Conservation (phyloP, 2,888 invertebrate species). For the Spilarctia lutea region DNA sequence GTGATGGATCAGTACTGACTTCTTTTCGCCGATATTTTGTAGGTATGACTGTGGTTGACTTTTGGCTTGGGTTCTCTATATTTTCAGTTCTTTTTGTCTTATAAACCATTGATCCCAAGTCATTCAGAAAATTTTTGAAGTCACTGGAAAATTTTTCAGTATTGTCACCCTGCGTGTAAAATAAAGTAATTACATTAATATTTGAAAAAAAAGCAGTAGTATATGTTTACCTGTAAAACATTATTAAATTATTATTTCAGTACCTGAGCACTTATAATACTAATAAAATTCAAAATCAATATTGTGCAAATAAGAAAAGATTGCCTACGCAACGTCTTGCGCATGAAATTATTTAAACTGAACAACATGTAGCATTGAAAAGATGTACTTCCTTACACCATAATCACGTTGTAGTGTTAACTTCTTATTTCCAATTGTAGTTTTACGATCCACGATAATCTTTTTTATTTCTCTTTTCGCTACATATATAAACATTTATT, state of each 20-base stretch:
- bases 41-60: conserved; percentile 19
- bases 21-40: conserved; percentile 36
- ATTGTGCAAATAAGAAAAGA: conserved; percentile 45
- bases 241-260: neutral
- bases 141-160: conserved; percentile 48
- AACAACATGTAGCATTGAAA: conserved; percentile 46
- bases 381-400: conserved; percentile 34
- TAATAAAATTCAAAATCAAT: conserved; percentile 27
- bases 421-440: conserved; percentile 36
- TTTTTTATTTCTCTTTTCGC: conserved; percentile 32
- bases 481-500: conserved; percentile 23
- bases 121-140: conserved; percentile 60
- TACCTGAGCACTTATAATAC: conserved; percentile 48
- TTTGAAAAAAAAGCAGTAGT: neutral
- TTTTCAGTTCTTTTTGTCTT: conserved; percentile 44
- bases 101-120: conserved; percentile 60
- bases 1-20: conserved; percentile 44
- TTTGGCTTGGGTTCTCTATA: conserved; percentile 14
- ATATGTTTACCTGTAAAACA: neutral
- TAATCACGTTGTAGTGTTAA: conserved; percentile 43
- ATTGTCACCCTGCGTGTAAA: conserved; percentile 16
- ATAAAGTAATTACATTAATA: neutral
- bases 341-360: conserved; percentile 57
- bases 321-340: conserved; percentile 46
- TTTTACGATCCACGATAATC: conserved; percentile 44